Conservation (phyloP, 2,113 vertebrate genomes). For the Urocitellus parryii region DNA sequence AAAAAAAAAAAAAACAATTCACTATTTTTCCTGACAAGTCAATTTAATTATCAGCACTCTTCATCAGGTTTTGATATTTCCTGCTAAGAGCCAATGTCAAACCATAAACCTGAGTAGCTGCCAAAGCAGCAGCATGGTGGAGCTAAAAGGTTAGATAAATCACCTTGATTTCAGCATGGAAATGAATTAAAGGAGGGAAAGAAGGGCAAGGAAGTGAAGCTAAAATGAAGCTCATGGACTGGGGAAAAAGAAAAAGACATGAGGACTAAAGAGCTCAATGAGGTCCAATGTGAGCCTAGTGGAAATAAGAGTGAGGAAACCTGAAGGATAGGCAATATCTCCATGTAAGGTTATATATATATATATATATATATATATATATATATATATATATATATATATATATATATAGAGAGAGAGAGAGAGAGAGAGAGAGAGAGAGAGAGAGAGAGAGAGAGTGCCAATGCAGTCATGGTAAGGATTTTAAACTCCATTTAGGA, state of each 20-base stretch:
- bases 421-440: too few species aligned
- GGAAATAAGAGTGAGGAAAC: background rate
- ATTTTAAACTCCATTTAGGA: background rate
- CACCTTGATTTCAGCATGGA: slow-evolving; percentile 6
- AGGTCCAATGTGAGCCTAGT: background rate
- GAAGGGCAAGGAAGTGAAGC: background rate
- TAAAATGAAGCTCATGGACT: background rate
- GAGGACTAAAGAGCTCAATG: background rate
- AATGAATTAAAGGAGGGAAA: background rate
- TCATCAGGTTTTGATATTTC: slow-evolving; percentile 43
- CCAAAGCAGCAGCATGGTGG: background rate
- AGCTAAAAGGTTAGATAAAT: slow-evolving; percentile 44
- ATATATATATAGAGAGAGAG: too few species aligned
- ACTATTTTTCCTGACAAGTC: slow-evolving; percentile 39
- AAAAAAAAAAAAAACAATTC: slow-evolving; percentile 62
- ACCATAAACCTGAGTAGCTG: background rate
- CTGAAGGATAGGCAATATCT: background rate
- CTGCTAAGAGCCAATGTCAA: slow-evolving; percentile 48
- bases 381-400: too few species aligned
- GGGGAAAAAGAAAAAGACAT: background rate
- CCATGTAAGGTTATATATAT: slow-evolving; percentile 1
- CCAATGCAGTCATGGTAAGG: background rate
- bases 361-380: background rate
- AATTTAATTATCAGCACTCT: slow-evolving; percentile 66
- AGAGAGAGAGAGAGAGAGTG: too few species aligned